Evolutionary conservation across 2,888 invertebrate genomes (phyloP).

Genomic region (Machimus rusticus): DNA sequence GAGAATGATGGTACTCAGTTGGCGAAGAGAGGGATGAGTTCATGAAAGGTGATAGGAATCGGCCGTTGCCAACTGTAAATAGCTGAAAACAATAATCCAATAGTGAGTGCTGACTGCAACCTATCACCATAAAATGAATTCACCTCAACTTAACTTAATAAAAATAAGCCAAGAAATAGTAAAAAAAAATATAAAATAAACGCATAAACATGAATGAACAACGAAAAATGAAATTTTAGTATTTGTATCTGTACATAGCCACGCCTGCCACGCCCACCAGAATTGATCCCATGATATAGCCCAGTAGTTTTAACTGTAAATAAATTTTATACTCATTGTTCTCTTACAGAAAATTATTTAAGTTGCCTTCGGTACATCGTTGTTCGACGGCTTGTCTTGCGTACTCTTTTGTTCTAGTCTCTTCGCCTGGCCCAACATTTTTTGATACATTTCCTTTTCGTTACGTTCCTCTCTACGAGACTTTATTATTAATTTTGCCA

Average conservation of each 20-base stretch:
- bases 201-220: background rate
- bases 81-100: background rate
- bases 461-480: slow-evolving; percentile 67
- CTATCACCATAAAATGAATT: background rate
- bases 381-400: slow-evolving; percentile 55
- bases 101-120: background rate
- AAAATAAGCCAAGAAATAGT: background rate
- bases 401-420: slow-evolving; percentile 60
- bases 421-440: slow-evolving; percentile 70
- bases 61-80: background rate
- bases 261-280: slow-evolving; percentile 77
- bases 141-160: background rate
- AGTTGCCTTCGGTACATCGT: slow-evolving; percentile 59
- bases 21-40: background rate
- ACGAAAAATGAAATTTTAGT: slow-evolving; percentile 51
- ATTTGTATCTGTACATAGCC: slow-evolving; percentile 77
- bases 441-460: slow-evolving; percentile 73
- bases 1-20: slow-evolving; percentile 7
- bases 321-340: background rate
- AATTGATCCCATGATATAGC: slow-evolving; percentile 70
- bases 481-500: slow-evolving; percentile 66
- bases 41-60: background rate
- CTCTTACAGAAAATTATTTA: background rate
- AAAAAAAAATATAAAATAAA: background rate
- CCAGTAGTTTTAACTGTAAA: slow-evolving; percentile 60